Base-by-base conservation (phyloP, 1,140 invertebrate genomes). In the Piezodorus guildinii region DNA sequence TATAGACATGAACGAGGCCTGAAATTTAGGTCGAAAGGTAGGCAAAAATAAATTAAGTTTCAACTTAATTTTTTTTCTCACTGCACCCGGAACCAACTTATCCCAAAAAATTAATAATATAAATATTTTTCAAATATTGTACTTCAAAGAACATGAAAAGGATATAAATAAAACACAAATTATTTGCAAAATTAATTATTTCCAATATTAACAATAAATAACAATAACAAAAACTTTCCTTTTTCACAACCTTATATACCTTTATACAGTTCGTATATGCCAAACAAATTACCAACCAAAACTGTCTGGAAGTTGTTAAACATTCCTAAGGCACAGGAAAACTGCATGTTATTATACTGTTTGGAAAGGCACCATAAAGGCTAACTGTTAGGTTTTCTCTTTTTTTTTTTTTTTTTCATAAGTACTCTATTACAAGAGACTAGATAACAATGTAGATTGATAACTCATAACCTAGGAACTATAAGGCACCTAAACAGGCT, bases 201-300 rank as follows among this genome's bases (percentile, higher is more conserved):
- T 56, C 23, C 52, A 56, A 23, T 25, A 25, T 23, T 56, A 56
- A 56, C 52, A 56, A 56, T 56, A 56, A 56, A 56, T 56, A 56
- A 56, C 52, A 56, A 56, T 56, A 56, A 56, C 52, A 56, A 56
- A 56, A 56, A 56, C 52, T 56, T 56, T 56, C 52, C 52, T 56
- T 56, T 56, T 23, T 56, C 23, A 23, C 52, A 56, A 23, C 23
- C 52, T 23, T 56, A 23, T 56, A 25, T 56, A 56, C 19, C 23
- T 56, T 23, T 27, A 56, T 56, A 56, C 52, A 56, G 23, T 56
- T 25, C 52, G 17, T 56, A 16, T 27, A 16, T 21, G 23, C 23
- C 52, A 56, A 56, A 56, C 52, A 56, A 56, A 23, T 23, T 21
- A 23, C 52, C 46, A 49, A 49, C 46, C 46, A 49, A 49, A 49